These are phyloP conservation scores for Dicrostonyx torquatus DNA, from an alignment of 2,797 vertebrate genomes.

Conservation along the genomic window DNA sequence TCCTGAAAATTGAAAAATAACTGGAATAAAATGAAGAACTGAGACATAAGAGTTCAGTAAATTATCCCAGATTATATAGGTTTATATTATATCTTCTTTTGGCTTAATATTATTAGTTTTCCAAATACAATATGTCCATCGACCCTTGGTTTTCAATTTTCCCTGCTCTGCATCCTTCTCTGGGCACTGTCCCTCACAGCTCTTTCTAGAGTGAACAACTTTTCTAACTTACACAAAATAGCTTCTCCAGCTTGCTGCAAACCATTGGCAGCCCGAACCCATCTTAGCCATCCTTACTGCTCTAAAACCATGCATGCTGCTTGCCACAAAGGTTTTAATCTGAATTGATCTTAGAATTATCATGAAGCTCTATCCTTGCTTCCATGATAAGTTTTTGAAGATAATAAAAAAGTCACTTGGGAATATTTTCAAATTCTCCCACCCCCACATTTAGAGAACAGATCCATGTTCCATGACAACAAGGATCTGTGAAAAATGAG, in stretches of 20 bases:
- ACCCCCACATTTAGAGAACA: neutral
- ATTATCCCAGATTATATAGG: neutral
- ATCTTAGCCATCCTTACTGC: neutral
- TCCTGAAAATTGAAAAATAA: neutral
- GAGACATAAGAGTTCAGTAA: neutral
- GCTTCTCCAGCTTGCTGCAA: neutral
- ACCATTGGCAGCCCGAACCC: rapidly evolving
- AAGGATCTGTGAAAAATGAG: neutral
- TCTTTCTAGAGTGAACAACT: rapidly evolving
- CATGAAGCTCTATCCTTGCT: neutral
- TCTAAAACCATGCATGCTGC: neutral
- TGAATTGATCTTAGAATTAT: neutral
- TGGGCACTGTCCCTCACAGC: rapidly evolving
- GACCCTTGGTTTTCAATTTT: neutral
- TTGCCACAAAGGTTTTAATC: neutral
- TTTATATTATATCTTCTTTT: neutral
- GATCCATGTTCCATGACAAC: neutral
- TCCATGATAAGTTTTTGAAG: conserved; percentile 2
- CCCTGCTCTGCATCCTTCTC: neutral
- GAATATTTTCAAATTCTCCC: neutral
- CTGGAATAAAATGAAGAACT: neutral
- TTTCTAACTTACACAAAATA: rapidly evolving
- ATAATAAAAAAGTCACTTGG: neutral
- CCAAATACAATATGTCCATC: neutral
- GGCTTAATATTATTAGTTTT: neutral